Evolutionary conservation across 1,140 invertebrate genomes (phyloP), one percentile per base, ranked within the genome.

Genomic region (Ephestia elutella): DNA sequence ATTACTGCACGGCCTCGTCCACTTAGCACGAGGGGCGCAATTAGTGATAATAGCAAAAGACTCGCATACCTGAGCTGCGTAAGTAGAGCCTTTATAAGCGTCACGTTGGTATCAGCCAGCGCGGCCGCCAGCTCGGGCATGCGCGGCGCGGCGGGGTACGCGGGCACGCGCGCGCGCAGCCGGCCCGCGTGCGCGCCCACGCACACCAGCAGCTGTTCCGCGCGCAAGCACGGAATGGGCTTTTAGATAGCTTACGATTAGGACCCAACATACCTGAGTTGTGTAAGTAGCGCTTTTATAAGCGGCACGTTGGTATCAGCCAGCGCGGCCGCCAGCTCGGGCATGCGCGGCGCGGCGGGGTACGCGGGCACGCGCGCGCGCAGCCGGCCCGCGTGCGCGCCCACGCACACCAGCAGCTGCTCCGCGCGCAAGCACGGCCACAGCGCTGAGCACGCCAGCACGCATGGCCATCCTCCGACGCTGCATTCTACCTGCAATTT

Each of bases 111-210:
- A 30, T 68, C 67, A 44, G 88, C 87, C 0, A 99, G 89, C 49
- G 93, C 92, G 48, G 92, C 85, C 66, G 96, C 95, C 60, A 99
- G 91, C 60, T 98, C 96, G 13, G 92, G 90, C 56, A 96, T 93
- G 21, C 95, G 90, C 13, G 95, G 93, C 44, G 95, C 93, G 73
- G 94, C 93, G 51, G 90, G 82, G 86, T 96, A 96, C 77, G 97
- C 96, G 13, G 97, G 96, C 38, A 98, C 94, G 78, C 97, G 96
- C 68, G 95, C 96, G 35, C 94, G 93, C 61, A 97, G 90, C 84
- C 95, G 94, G 5, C 97, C 97, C 13, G 95, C 96, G 77, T 98
- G 96, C 48, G 96, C 97, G 78, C 98, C 97, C 30, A 99, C 96
- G 44, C 96, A 96, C 17, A 99, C 93, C 30, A 98, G 89, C 61